Evolutionary conservation across 2,888 invertebrate species (phyloP).

Genomic region (Cetonia aurata): DNA sequence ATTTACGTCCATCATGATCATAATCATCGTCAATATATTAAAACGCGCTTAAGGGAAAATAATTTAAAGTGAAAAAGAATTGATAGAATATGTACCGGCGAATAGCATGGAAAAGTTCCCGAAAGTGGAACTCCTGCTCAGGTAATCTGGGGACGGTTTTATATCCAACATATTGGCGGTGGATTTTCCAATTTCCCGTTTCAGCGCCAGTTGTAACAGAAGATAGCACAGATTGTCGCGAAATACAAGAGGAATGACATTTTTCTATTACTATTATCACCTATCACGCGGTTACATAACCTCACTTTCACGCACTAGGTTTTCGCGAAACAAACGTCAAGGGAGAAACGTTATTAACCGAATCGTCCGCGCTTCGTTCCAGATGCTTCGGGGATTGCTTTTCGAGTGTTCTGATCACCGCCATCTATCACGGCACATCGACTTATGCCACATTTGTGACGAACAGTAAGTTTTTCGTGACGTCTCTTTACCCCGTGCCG

Average conservation of each 20-base stretch:
- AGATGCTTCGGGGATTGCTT: background rate
- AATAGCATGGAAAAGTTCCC: constrained; percentile 96
- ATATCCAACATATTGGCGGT: constrained; percentile 83
- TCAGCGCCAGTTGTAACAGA: background rate
- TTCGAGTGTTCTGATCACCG: constrained; percentile 39
- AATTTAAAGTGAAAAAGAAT: background rate
- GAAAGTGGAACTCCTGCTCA: constrained; percentile 91
- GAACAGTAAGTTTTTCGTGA: constrained; percentile 61
- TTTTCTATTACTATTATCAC: background rate
- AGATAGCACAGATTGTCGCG: too few species aligned
- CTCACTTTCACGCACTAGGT: constrained; percentile 20
- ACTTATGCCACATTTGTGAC: constrained; percentile 63
- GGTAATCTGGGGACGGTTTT: constrained; percentile 91
- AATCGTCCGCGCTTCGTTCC: background rate
- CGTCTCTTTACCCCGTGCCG: constrained; percentile 54
- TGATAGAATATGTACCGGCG: constrained; percentile 79
- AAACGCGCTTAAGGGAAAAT: background rate
- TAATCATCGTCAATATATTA: too few species aligned
- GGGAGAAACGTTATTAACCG: background rate
- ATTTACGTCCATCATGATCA: too few species aligned
- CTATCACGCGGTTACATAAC: constrained; percentile 9
- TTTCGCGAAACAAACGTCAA: background rate
- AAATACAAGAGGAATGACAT: too few species aligned
- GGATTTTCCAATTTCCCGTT: background rate
- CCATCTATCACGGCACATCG: constrained; percentile 60